phyloP scores from a whole-genome alignment of 2,888 invertebrate species.

The Brenthis daphne region DNA sequence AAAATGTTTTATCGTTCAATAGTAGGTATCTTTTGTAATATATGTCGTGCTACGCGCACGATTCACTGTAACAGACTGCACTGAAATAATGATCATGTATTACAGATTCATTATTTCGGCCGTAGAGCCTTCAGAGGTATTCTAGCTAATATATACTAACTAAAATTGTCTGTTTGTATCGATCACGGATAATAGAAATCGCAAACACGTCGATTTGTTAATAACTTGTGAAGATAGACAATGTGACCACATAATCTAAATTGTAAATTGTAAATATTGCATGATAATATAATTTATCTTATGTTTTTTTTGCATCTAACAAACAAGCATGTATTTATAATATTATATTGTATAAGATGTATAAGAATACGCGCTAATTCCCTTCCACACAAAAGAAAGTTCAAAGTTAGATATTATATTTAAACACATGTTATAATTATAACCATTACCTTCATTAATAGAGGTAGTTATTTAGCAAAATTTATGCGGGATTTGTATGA shows the following conservation, averaged over 20 bases:
- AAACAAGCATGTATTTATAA: too few species aligned
- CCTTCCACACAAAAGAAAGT: too few species aligned
- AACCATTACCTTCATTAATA: too few species aligned
- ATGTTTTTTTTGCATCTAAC: background rate
- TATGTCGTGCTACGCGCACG: constrained; percentile 46
- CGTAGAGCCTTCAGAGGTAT: constrained; percentile 21
- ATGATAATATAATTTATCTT: background rate
- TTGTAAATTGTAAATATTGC: constrained; percentile 42
- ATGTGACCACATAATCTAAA: background rate
- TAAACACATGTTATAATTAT: too few species aligned
- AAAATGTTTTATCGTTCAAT: too few species aligned
- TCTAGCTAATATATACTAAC: constrained; percentile 26
- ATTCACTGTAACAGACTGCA: constrained; percentile 48
- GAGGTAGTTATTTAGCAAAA: too few species aligned
- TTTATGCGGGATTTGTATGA: too few species aligned
- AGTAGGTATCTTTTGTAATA: background rate
- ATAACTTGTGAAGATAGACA: constrained; percentile 19
- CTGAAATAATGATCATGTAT: constrained; percentile 45
- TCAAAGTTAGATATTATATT: too few species aligned
- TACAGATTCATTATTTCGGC: constrained; percentile 28
- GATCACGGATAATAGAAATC: constrained; percentile 19
- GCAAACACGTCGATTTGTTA: constrained; percentile 15
- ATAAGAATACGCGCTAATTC: too few species aligned
- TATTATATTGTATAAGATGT: too few species aligned
- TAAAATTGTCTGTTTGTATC: constrained; percentile 20